A percentile compares a stretch with the other conserved stretches of the same genome.
Evolutionary conservation across 2,113 vertebrate species (phyloP).

Genomic region (Todiramphus saurophagus): DNA sequence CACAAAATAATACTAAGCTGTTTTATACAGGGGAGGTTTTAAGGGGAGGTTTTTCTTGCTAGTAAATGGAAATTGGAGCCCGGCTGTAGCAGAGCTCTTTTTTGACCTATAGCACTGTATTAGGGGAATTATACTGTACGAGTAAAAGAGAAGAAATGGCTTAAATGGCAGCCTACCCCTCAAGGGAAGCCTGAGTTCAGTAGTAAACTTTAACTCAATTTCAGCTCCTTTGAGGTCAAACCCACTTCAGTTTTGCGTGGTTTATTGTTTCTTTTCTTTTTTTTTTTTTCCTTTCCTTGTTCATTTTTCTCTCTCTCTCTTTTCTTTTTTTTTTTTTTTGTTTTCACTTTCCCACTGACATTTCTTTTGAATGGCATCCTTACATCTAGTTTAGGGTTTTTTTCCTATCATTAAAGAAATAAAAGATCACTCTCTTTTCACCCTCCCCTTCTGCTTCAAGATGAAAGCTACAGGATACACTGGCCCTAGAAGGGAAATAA

Average conservation of each 20-base stretch:
- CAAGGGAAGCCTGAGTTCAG: conserved; percentile 33
- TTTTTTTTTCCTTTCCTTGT: background rate
- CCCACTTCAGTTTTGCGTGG: background rate
- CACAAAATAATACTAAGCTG: background rate
- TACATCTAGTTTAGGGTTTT: background rate
- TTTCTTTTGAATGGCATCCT: conserved; percentile 8
- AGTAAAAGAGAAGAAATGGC: background rate
- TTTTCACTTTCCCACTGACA: background rate
- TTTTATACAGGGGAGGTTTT: background rate
- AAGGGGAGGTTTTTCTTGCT: background rate
- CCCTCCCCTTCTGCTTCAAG: background rate
- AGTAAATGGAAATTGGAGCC: background rate
- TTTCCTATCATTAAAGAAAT: background rate
- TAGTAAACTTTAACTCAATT: conserved; percentile 36
- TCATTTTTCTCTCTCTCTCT: too few relatives aligned
- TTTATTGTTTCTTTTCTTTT: background rate
- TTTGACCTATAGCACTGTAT: conserved; percentile 17
- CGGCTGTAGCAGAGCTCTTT: background rate
- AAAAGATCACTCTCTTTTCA: background rate
- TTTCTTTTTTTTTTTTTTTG: background rate
- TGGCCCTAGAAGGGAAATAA: background rate
- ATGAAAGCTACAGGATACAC: conserved; percentile 4
- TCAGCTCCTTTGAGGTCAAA: conserved; percentile 32
- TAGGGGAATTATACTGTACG: conserved; percentile 28
- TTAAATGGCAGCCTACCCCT: conserved; percentile 25